These are phyloP conservation scores for Pachydiplax longipennis DNA, from an alignment of 2,888 invertebrate species.

Conservation along the genomic window DNA sequence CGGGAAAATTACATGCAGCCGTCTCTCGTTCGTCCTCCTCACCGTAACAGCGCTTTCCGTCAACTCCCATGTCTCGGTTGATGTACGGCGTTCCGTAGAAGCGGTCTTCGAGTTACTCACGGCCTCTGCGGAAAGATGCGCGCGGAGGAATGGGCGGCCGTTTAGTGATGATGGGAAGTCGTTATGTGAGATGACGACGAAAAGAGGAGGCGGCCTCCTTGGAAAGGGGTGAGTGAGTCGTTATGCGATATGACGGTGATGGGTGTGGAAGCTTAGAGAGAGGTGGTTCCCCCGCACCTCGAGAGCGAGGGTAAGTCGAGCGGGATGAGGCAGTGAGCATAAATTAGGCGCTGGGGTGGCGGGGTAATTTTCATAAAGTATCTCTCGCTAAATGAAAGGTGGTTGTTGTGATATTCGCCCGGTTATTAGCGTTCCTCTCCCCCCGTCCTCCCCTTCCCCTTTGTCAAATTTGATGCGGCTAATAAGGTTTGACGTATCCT, in stretches of 20 bases:
- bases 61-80: neutral
- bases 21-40: neutral
- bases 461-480: constrained; percentile 12
- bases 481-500: constrained; percentile 7
- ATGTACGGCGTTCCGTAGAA: neutral
- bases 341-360: neutral
- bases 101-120: neutral
- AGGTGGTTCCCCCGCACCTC: neutral
- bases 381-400: constrained; percentile 18
- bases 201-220: neutral
- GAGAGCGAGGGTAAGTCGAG: neutral
- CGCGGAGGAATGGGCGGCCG: neutral
- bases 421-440: neutral
- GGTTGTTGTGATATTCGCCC: constrained; percentile 12
- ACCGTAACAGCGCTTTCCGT: neutral
- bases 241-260: neutral
- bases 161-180: constrained; percentile 1
- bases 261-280: neutral
- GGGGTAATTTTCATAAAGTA: constrained; percentile 2
- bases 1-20: constrained; percentile 48
- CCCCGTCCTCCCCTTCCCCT: neutral
- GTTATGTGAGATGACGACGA: neutral
- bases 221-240: neutral
- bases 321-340: neutral
- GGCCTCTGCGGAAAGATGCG: neutral